These are phyloP conservation scores for Halcyon smyrnensis DNA, from an alignment of 2,797 vertebrate genomes.

Conservation along the genomic window DNA sequence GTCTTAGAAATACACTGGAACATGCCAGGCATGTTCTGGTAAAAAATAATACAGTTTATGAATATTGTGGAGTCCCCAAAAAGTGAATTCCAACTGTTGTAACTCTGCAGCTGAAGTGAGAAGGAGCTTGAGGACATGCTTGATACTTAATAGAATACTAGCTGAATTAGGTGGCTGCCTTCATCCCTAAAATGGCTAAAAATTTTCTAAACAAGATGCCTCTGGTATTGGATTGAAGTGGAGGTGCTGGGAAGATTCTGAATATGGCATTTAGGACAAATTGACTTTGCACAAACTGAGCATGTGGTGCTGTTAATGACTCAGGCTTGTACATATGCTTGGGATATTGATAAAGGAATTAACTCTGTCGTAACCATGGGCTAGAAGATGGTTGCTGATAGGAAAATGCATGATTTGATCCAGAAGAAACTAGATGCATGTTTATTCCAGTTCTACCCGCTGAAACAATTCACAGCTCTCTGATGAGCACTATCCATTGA, in stretches of 20 bases:
- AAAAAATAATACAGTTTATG: neutral
- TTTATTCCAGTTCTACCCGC: neutral
- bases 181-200: neutral
- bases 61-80: neutral
- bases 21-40: neutral
- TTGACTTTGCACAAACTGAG: neutral
- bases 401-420: neutral
- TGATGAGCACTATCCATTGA: neutral
- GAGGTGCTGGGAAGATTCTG: neutral
- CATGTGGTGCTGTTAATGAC: neutral
- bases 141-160: neutral
- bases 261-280: neutral
- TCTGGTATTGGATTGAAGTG: neutral
- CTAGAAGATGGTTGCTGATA: neutral
- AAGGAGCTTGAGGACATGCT: neutral
- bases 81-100: neutral
- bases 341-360: neutral
- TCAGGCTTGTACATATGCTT: neutral
- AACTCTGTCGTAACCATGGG: neutral
- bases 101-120: neutral
- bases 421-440: neutral
- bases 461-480: neutral
- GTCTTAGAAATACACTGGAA: neutral
- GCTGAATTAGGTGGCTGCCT: neutral
- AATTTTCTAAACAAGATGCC: neutral